A percentile compares a stretch with the other conserved stretches of the same genome.
phyloP scores from a whole-genome alignment of 2,113 vertebrate genomes.

The Hippolais icterina region DNA sequence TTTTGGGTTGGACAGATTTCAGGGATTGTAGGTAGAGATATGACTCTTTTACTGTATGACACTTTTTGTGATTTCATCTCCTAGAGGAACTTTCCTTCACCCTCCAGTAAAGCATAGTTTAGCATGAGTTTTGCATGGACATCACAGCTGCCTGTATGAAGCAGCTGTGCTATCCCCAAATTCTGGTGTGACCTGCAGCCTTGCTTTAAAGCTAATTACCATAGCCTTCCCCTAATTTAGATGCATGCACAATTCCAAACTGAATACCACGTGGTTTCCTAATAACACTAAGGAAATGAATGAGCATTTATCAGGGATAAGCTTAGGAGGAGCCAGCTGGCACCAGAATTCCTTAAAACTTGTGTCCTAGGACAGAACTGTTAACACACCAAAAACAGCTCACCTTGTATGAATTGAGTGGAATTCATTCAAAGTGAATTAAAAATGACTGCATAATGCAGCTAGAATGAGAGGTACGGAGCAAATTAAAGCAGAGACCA shows the following conservation, averaged over 20 bases:
- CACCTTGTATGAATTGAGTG: not conserved
- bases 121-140: not conserved
- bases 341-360: not conserved
- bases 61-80: constrained; percentile 6
- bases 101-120: not conserved
- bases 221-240: not conserved
- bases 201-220: not conserved
- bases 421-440: not conserved
- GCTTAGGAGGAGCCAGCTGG: not conserved
- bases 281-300: not conserved
- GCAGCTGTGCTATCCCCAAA: not conserved
- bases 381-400: not conserved
- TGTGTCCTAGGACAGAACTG: not conserved
- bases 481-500: not conserved
- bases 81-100: not conserved
- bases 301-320: not conserved
- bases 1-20: not conserved
- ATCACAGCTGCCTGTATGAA: not conserved
- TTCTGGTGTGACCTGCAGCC: not conserved
- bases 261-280: not conserved
- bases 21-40: not conserved
- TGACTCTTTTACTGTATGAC: not conserved
- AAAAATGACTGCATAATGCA: not conserved
- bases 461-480: not conserved
- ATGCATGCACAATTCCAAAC: not conserved